Conservation (phyloP, 2,113 vertebrate genomes). For the Rhinoptilus africanus region DNA sequence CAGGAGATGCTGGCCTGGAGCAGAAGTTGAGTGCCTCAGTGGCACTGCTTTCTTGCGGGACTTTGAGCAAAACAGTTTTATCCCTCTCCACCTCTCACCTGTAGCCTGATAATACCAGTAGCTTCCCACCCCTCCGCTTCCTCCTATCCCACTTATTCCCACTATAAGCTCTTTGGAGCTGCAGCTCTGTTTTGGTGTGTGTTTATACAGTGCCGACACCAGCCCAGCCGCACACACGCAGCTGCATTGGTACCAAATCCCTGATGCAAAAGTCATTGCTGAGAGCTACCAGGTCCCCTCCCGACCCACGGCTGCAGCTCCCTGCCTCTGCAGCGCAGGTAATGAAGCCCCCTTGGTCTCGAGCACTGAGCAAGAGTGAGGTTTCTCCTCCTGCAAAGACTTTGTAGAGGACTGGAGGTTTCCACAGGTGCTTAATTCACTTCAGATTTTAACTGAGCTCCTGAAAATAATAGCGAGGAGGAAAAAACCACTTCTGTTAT, state of each 20-base stretch:
- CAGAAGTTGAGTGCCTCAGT: background rate
- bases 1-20: accelerated
- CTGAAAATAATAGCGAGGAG: background rate
- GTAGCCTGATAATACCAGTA: background rate
- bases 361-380: background rate
- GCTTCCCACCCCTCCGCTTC: background rate
- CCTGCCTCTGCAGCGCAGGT: background rate
- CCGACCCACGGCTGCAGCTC: accelerated
- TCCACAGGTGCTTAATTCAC: background rate
- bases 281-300: background rate
- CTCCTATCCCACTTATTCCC: background rate
- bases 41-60: background rate
- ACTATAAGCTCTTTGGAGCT: background rate
- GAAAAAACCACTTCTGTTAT: background rate
- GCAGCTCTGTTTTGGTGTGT: background rate
- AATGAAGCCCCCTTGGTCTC: background rate
- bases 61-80: background rate
- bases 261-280: accelerated
- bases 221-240: accelerated
- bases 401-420: background rate
- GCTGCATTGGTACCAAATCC: background rate
- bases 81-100: background rate
- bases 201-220: background rate
- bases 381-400: background rate
- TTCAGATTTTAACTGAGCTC: background rate